Evolutionary conservation across 2,113 vertebrate genomes (phyloP).

Genomic region (Isurus oxyrinchus): DNA sequence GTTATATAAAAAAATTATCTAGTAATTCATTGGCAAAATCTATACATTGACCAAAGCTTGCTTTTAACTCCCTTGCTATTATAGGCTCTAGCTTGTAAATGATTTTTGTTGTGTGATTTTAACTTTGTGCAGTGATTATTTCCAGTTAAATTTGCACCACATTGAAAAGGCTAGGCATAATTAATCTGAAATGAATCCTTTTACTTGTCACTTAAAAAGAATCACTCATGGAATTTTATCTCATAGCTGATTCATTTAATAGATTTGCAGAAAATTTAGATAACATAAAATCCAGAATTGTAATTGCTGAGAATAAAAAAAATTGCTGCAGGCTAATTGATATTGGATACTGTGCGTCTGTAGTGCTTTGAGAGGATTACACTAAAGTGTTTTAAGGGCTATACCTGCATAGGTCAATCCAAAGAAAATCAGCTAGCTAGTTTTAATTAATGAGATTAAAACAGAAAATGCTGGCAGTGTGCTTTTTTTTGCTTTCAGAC

Average conservation of each 20-base stretch:
- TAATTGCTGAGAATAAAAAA: background rate
- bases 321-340: background rate
- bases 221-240: background rate
- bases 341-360: background rate
- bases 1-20: background rate
- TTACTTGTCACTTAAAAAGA: background rate
- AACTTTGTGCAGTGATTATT: background rate
- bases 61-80: background rate
- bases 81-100: background rate
- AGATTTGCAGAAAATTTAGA: background rate
- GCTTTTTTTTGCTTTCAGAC: background rate
- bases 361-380: background rate
- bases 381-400: background rate
- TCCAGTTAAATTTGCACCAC: background rate
- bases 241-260: background rate
- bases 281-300: background rate
- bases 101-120: background rate
- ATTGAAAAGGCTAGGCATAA: background rate
- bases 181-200: background rate
- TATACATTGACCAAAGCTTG: slow-evolving; percentile 2
- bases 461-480: background rate
- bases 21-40: background rate
- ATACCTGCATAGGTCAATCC: background rate
- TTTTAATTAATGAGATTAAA: background rate
- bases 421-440: background rate